Conservation (phyloP, 2,888 invertebrate genomes). For the Lasius platythorax region DNA sequence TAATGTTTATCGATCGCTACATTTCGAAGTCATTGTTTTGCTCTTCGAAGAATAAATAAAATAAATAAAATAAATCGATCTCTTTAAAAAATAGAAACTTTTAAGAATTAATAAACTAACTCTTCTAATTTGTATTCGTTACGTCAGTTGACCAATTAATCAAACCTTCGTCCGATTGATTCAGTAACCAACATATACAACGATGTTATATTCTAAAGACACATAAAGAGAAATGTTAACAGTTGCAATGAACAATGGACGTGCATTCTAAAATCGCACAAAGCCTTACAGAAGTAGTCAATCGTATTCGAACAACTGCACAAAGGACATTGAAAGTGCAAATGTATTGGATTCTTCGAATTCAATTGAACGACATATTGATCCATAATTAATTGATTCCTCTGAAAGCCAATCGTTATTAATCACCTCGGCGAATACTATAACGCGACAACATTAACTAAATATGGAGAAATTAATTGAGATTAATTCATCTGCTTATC, state of each 20-base stretch:
- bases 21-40: background rate
- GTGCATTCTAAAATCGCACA: background rate
- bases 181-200: background rate
- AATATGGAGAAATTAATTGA: slow-evolving; percentile 18
- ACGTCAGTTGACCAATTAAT: background rate
- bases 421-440: background rate
- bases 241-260: background rate
- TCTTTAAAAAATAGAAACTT: background rate
- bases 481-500: slow-evolving; percentile 24
- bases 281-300: slow-evolving; percentile 5
- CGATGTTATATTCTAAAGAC: background rate
- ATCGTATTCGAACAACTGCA: background rate
- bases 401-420: background rate
- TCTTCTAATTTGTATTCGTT: background rate
- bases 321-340: slow-evolving; percentile 22
- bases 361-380: background rate
- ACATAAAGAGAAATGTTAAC: background rate
- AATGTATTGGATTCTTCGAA: background rate
- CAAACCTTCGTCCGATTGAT: background rate
- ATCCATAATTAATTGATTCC: slow-evolving; percentile 10
- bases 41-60: background rate
- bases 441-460: background rate
- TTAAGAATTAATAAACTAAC: background rate
- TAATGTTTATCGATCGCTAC: background rate
- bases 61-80: background rate